These are phyloP conservation scores for Tetragnatha versicolor DNA, from an alignment of 1,140 invertebrate species.

Conservation along the genomic window DNA sequence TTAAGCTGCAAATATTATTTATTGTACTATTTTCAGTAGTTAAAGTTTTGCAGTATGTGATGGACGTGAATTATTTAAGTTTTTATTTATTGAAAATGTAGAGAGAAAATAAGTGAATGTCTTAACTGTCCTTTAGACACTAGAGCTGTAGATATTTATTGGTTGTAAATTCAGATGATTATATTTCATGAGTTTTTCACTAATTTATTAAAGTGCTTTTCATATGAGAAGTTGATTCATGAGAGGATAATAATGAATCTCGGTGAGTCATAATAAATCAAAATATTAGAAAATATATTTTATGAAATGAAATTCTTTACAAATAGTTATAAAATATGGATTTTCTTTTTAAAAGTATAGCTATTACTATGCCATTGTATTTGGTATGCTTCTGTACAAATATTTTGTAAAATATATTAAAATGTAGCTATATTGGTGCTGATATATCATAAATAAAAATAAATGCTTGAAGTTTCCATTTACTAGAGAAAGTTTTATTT, in stretches of 20 bases:
- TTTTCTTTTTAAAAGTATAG: constrained; percentile 40
- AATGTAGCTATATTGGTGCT: constrained; percentile 50
- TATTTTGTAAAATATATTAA: constrained; percentile 48
- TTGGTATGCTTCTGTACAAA: constrained; percentile 52
- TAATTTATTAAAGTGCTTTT: constrained; percentile 47
- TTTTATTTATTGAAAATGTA: constrained; percentile 26
- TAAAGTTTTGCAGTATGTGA: background rate
- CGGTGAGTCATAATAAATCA: constrained; percentile 22
- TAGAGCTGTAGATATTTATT: constrained; percentile 48
- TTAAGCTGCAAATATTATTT: background rate
- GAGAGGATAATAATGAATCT: constrained; percentile 19
- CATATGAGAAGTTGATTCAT: constrained; percentile 50
- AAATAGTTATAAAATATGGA: constrained; percentile 28
- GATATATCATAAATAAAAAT: constrained; percentile 50
- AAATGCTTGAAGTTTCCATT: constrained; percentile 40
- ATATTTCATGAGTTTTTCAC: constrained; percentile 46
- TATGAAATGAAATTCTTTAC: constrained; percentile 20
- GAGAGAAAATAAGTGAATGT: constrained; percentile 23
- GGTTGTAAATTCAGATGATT: constrained; percentile 45
- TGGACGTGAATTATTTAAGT: constrained; percentile 6
- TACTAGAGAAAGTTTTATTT: too few relatives aligned
- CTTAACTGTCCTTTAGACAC: constrained; percentile 10
- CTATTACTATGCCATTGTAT: constrained; percentile 45
- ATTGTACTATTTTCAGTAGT: background rate
- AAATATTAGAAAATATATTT: constrained; percentile 25